Base-by-base conservation (phyloP, 2,113 vertebrate genomes). In the Ancistrus triradiatus region DNA sequence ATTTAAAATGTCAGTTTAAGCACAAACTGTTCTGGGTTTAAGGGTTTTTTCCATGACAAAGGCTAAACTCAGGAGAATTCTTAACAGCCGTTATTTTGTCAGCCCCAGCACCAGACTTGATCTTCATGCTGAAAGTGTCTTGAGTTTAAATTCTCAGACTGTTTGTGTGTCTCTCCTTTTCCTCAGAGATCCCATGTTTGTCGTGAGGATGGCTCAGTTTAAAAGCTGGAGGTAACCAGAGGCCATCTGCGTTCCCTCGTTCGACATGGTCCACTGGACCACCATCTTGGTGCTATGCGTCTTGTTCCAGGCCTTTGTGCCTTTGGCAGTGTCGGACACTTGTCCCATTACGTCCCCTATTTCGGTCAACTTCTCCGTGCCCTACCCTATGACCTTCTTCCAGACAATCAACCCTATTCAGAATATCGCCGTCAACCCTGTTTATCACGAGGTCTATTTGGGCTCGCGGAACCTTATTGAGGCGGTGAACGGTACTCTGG, bases 391-490 rank as follows among this genome's bases (percentile, higher is more conserved):
- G 75, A 90, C 91, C n/a, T 83, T 74, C 77, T 92, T 93, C 17
- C 78, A 85, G 0, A 80, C 87, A 0, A 19, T 59, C 2, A 74
- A 80, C 25, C 77, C 76, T 0, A 88, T 97, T 43, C 95, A 98
- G 77, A 95, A 93, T 1, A 56, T 94, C 1, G 87, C 86, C 48
- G 81, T 85, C 76, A 88, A 90, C 73, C 77, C 79, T 0, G 6
- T 71, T 7, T 89, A 81, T 72, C 75, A 81, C 57, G 84, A 89
- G 59, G 81, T 89, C 9, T 97, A 97, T 0, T 83, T 98, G 63
- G 91, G 91, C 0, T 63, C 89, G n/a, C 86, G 88, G 75, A 97
- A 98, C 64, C 84, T 80, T 27, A 88, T 98, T 1, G 85, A 93
- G 9, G 69, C 93, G 10, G 77, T 92, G 63, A 91, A 86, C 69